phyloP scores from a whole-genome alignment of 2,113 vertebrate genomes.

The Chloebia gouldiae region DNA sequence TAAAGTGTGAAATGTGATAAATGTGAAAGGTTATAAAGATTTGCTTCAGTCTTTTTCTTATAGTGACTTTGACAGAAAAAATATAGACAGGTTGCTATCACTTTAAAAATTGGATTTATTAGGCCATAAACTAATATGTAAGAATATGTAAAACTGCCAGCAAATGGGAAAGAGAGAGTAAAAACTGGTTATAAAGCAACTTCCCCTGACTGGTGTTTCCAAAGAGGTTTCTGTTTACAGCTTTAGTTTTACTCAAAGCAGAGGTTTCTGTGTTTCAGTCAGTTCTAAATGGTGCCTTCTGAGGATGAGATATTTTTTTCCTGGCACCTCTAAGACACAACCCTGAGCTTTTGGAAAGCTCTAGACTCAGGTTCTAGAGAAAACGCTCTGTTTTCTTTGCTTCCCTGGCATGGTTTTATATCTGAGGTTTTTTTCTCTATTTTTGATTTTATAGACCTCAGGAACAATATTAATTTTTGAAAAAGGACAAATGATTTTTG shows the following conservation, averaged over 20 bases:
- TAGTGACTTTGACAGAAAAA: neutral
- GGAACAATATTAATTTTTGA: neutral
- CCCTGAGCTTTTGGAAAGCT: neutral
- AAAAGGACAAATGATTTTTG: neutral
- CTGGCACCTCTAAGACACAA: neutral
- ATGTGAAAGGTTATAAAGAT: neutral
- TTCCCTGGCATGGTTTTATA: neutral
- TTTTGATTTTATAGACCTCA: neutral
- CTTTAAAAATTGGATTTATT: neutral
- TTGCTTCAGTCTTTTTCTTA: neutral
- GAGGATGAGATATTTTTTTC: neutral
- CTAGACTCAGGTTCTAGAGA: neutral
- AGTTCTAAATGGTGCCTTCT: neutral
- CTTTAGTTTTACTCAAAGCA: neutral
- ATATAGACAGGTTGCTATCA: neutral
- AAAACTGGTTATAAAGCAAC: neutral
- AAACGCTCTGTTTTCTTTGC: neutral
- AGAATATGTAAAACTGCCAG: neutral
- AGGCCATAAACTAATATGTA: neutral
- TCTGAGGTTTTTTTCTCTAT: neutral
- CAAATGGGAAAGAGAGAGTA: neutral
- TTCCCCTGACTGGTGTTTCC: rapidly evolving
- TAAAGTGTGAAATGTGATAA: neutral
- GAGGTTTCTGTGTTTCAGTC: neutral
- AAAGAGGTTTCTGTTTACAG: neutral